Evolutionary conservation across 1,140 invertebrate genomes (phyloP).

Genomic region (Agrypnia vestita): DNA sequence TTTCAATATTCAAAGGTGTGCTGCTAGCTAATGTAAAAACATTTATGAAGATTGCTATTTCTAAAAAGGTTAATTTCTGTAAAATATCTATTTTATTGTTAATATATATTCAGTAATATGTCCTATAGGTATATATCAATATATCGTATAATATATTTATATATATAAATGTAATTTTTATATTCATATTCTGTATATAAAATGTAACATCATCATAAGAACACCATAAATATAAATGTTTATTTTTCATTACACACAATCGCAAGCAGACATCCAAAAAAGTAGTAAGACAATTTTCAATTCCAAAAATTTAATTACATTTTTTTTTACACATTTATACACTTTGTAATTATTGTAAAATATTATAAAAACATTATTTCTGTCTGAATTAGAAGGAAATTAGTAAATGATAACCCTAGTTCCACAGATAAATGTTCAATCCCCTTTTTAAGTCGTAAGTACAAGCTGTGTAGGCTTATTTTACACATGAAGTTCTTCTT

Average conservation of each 20-base stretch:
- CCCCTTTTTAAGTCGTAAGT: too few species aligned
- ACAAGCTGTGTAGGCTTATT: too few species aligned
- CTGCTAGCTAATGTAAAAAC: background rate
- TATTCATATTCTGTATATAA: constrained; percentile 53
- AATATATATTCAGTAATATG: constrained; percentile 48
- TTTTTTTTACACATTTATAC: background rate
- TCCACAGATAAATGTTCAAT: too few species aligned
- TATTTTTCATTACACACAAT: constrained; percentile 37
- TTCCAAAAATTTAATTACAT: background rate
- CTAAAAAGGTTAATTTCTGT: constrained; percentile 26
- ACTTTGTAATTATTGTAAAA: too few species aligned
- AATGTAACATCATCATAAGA: constrained; percentile 58
- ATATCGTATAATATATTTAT: constrained; percentile 50
- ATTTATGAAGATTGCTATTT: background rate
- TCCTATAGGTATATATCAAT: constrained; percentile 37
- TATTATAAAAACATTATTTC: too few species aligned
- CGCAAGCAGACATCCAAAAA: constrained; percentile 21
- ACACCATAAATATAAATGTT: constrained; percentile 37
- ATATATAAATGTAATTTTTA: constrained; percentile 39
- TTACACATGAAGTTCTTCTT: too few species aligned
- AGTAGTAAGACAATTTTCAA: background rate
- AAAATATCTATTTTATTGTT: constrained; percentile 28
- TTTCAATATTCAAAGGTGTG: too few species aligned
- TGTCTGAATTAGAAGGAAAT: too few species aligned
- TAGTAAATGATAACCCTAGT: too few species aligned